These are phyloP conservation scores for Aspidoscelis tigris DNA, from an alignment of 2,113 vertebrate genomes.

Conservation along the genomic window DNA sequence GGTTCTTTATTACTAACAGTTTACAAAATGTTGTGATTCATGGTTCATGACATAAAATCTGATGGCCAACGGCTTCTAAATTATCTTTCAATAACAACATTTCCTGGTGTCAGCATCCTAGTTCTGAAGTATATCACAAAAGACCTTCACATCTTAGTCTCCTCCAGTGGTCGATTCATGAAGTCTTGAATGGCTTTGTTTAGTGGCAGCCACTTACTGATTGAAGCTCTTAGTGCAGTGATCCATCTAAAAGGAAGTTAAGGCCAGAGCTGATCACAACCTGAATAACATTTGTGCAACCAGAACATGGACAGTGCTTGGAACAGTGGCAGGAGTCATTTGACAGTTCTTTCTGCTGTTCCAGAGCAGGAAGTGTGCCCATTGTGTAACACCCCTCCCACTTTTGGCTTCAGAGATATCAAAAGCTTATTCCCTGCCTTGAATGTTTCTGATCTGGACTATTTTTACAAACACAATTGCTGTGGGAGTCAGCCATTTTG, in stretches of 20 bases:
- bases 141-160: conserved; percentile 84
- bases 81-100: background rate
- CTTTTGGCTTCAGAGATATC: background rate
- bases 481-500: too few species aligned
- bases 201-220: conserved; percentile 89
- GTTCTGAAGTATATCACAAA: background rate
- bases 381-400: too few species aligned
- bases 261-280: conserved; percentile 14
- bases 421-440: too few species aligned
- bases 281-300: background rate
- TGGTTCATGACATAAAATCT: conserved; percentile 21
- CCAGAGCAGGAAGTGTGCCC: too few species aligned
- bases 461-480: too few species aligned
- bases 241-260: conserved; percentile 84
- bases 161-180: conserved; percentile 82
- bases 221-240: conserved; percentile 83
- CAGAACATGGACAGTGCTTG: conserved; percentile 13
- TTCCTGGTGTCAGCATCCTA: background rate
- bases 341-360: too few species aligned
- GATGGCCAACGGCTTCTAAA: conserved; percentile 28
- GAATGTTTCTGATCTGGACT: too few species aligned
- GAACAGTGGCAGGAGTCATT: rapidly evolving
- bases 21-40: conserved; percentile 31
- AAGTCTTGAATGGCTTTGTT: conserved; percentile 88
- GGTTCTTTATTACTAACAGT: conserved; percentile 48